These are phyloP conservation scores for Drosophila cardini DNA, from an alignment of 1,140 invertebrate genomes.

Conservation along the genomic window DNA sequence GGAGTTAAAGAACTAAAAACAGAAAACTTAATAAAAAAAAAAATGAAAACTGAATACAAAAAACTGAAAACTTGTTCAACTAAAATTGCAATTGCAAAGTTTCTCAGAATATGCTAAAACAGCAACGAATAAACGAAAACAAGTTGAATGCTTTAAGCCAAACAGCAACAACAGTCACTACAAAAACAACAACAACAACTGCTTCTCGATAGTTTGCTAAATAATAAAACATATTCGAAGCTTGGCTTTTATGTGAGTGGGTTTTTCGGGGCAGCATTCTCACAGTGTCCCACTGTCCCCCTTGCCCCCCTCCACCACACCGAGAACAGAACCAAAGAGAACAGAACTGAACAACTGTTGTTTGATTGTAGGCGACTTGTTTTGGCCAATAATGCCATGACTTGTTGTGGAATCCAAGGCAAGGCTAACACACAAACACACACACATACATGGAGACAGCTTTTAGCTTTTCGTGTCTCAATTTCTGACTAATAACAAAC, in stretches of 20 bases:
- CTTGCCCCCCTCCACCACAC: background rate
- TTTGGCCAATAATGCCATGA: conserved; percentile 81
- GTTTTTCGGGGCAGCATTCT: conserved; percentile 71
- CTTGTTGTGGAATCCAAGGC: conserved; percentile 76
- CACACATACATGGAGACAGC: conserved; percentile 39
- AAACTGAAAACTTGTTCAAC: conserved; percentile 58
- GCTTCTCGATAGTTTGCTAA: conserved; percentile 67
- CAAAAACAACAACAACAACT: conserved; percentile 42
- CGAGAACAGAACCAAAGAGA: conserved; percentile 12
- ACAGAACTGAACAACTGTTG: conserved; percentile 35
- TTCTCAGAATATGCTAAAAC: conserved; percentile 57
- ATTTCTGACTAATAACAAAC: conserved; percentile 32
- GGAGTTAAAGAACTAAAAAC: conserved; percentile 14
- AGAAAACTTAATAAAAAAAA: too few species aligned
- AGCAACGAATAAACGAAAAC: conserved; percentile 51
- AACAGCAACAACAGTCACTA: conserved; percentile 48
- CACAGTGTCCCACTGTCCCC: conserved; percentile 18
- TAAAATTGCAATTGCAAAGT: conserved; percentile 70
- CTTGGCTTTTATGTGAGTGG: conserved; percentile 62
- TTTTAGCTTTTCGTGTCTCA: conserved; percentile 42
- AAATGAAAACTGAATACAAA: background rate
- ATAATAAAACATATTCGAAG: conserved; percentile 60
- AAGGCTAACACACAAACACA: conserved; percentile 44
- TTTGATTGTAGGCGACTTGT: conserved; percentile 77
- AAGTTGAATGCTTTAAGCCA: conserved; percentile 59